These are phyloP conservation scores for Eidolon dupreanum DNA, from an alignment of 2,797 vertebrate genomes.

Conservation along the genomic window DNA sequence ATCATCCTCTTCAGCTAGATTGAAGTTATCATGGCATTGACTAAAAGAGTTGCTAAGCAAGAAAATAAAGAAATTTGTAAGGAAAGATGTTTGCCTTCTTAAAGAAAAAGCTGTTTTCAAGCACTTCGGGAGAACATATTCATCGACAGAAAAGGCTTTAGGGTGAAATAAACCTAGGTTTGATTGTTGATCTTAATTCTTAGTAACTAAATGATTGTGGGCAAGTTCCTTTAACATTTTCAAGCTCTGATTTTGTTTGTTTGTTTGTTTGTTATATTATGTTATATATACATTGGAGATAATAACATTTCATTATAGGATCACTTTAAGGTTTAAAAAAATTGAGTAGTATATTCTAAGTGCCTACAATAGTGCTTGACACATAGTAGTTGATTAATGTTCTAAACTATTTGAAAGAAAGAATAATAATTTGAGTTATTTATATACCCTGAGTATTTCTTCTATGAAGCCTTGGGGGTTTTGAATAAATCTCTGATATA, in stretches of 20 bases:
- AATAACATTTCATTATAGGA: neutral
- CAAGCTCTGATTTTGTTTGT: neutral
- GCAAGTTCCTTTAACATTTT: constrained; percentile 9
- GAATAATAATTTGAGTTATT: neutral
- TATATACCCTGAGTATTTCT: neutral
- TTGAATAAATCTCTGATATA: neutral
- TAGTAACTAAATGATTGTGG: neutral
- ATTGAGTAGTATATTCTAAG: neutral
- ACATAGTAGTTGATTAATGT: neutral
- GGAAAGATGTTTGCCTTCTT: constrained; percentile 12
- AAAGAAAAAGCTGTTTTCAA: neutral
- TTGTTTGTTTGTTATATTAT: neutral
- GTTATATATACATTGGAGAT: neutral
- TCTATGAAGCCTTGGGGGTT: neutral
- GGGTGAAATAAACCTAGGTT: neutral
- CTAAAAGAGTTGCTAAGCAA: constrained; percentile 8
- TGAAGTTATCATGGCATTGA: constrained; percentile 7
- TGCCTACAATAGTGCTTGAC: neutral
- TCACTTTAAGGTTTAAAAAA: neutral
- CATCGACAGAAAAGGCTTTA: constrained; percentile 7
- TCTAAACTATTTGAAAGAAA: neutral
- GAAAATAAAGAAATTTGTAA: neutral
- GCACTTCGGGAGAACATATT: neutral
- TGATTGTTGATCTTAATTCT: constrained; percentile 1
- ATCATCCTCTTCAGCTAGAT: neutral